Conservation (phyloP, 2,113 vertebrate species). For the Hippopotamus amphibius region DNA sequence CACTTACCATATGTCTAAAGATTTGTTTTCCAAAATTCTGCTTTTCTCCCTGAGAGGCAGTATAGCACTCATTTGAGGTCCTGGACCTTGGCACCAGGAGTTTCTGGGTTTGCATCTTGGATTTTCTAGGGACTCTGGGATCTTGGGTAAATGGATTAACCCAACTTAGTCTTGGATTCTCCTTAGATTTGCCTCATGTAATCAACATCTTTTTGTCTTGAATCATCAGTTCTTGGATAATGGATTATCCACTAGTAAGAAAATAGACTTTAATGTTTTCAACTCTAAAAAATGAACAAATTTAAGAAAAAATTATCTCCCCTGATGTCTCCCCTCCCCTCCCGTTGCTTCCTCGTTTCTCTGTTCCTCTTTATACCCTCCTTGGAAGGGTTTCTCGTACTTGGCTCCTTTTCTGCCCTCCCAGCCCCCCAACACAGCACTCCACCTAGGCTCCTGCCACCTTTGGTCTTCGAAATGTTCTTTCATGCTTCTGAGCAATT, state of each 20-base stretch:
- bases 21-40: not conserved
- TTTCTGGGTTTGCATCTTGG: not conserved
- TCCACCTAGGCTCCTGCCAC: not conserved
- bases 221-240: not conserved
- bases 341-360: not conserved
- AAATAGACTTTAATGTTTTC: not conserved
- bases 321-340: not conserved
- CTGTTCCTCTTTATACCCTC: not conserved
- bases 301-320: not conserved
- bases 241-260: not conserved
- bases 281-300: not conserved
- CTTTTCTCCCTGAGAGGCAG: not conserved
- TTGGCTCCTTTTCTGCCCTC: not conserved
- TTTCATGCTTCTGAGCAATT: not conserved
- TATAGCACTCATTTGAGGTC: rapidly evolving
- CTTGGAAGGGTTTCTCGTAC: not conserved
- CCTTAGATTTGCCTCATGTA: not conserved
- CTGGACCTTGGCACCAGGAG: not conserved
- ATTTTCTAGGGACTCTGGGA: not conserved
- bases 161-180: not conserved
- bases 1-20: not conserved
- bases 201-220: not conserved
- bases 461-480: not conserved
- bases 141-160: not conserved
- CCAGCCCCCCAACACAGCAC: not conserved